phyloP scores from a whole-genome alignment of 2,888 invertebrate genomes.

The Vanessa cardui region DNA sequence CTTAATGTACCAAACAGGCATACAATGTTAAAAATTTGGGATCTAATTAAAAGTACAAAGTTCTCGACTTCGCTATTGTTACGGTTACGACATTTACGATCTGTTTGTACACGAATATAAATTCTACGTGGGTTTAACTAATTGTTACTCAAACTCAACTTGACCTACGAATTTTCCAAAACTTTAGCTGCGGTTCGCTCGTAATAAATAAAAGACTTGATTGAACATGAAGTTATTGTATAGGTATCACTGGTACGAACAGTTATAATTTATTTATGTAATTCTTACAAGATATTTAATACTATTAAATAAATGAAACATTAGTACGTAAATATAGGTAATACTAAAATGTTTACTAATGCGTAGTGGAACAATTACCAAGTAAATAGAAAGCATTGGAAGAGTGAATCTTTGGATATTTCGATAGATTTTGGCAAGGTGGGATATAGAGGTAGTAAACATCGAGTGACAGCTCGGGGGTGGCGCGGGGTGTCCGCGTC shows the following conservation, averaged over 20 bases:
- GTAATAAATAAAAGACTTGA: too few relatives aligned
- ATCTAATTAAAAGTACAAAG: too few relatives aligned
- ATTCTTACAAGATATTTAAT: too few relatives aligned
- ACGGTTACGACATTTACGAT: constrained; percentile 2
- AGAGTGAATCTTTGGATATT: constrained; percentile 16
- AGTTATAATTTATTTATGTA: too few relatives aligned
- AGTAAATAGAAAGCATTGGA: constrained; percentile 1
- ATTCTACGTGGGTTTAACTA: neutral
- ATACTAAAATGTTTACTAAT: neutral
- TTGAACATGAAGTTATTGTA: too few relatives aligned
- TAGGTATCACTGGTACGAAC: too few relatives aligned
- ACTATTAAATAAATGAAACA: too few relatives aligned
- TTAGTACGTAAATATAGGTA: too few relatives aligned
- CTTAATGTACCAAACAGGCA: too few relatives aligned
- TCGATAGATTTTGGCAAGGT: constrained; percentile 16
- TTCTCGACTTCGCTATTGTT: neutral
- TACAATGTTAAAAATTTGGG: too few relatives aligned
- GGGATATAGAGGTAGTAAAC: constrained; percentile 46
- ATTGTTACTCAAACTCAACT: neutral
- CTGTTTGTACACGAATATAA: constrained; percentile 1
- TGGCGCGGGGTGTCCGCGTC: constrained; percentile 63
- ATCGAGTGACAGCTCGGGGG: constrained; percentile 49
- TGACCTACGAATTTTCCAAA: neutral
- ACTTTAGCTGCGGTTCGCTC: neutral
- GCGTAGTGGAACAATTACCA: neutral